Base-by-base conservation (phyloP, 2,113 vertebrate species). In the Prolemur simus region DNA sequence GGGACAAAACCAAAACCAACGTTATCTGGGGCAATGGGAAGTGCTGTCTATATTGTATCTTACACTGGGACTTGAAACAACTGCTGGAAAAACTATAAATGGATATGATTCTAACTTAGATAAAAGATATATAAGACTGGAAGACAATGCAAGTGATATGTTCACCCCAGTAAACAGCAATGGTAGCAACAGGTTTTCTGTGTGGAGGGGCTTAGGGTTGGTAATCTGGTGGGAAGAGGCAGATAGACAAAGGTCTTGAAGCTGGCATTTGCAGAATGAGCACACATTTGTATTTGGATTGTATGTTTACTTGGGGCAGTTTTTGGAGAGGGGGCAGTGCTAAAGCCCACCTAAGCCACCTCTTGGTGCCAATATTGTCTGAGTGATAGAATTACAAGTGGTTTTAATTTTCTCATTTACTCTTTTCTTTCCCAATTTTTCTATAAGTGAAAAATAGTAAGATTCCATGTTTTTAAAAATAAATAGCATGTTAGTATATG, bases 391-490 rank as follows among this genome's bases (percentile, higher is more conserved):
- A 80, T 84, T 77, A 74, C 68, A 64, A 14, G 5, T 45, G 68
- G 27, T 63, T 87, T 69, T 52, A 66, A 25, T 60, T 29, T 69
- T 94, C 34, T 88, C 32, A 78, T 32, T 74, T 63, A 39, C 25
- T 78, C 29, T 73, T 93, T 93, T 74, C 45, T 68, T 83, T 89
- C 39, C 60, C 21, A 49, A 37, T 73, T 94, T 86, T 89, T 49
- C 20, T 66, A 69, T 18, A 85, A 68, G 68, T 89, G 63, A 89
- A 95, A 95, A 84, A 49, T 56, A 86, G n/a, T 45, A 89, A 86
- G 39, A 78, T 34, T 32, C 23, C 47, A 74, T 37, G 3, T 63
- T 91, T 94, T 76, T 2, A 60, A 77, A 78, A 87, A 73, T 45
- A 82, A 85, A 47, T 49, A 78, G 23, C 34, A 52, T 34, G 20